Base-by-base conservation (phyloP, 2,888 invertebrate genomes). In the Ganaspis brasiliensis region DNA sequence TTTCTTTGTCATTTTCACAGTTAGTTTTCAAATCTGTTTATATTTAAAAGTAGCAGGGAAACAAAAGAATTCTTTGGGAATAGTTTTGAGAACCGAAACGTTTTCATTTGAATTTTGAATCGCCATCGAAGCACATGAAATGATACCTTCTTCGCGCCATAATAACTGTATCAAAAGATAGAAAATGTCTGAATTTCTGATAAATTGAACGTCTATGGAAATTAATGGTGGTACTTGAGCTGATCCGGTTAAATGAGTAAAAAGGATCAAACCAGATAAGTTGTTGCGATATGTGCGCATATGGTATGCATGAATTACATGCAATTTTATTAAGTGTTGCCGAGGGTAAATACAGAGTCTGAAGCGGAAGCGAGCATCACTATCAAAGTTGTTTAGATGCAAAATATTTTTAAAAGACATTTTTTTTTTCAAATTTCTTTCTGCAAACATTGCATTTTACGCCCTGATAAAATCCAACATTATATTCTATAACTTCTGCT, bases 191-290 rank as follows among this genome's bases (percentile, higher is more conserved):
- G 61, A 4, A 61, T 61, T 61, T 21, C 21, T 21, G 21, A 61
- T 61, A 61, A 37, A 61, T 61, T 61, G 61, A 61, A 37, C 37
- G 61, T 37, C 61, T 61, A 61, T 37, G 61, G 19, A 61, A 61
- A 61, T 61, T 37, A 61, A 37, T 61, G 37, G 37, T 37, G 16
- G 37, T 61, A 37, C 37, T 61, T 21, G 61, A 61, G 61, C 8
- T 19, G 61, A 61, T 61, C 61, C 61, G 37, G 19, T 14, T 61
- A 21, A 61, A 61, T 37, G 61, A 61, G 61, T 16, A 61, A 61
- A 61, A 61, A 61, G 61, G 19, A 35, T 61, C 19, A 8, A 61
- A 61, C 37, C 4, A 37, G 61, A 37, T 61, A 61, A 37, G 37
- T 61, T 61, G 37, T 37, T 61, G 61, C 61, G 61, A 61, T 61